A percentile compares a stretch with the other conserved stretches of the same genome.
Conservation (phyloP, 2,888 invertebrate species). For the Eupithecia subfuscata region DNA sequence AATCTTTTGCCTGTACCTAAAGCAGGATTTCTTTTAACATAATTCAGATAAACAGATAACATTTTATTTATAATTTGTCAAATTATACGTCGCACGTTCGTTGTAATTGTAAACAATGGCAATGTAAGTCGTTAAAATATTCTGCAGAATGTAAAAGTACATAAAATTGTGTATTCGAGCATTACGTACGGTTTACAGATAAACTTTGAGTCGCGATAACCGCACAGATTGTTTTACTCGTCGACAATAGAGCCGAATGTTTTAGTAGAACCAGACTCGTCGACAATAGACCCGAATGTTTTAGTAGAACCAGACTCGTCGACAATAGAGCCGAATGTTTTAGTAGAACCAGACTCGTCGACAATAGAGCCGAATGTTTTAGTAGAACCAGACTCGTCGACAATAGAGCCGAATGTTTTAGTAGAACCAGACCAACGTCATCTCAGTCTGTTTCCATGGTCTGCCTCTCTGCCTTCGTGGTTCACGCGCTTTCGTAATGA, state of each 20-base stretch:
- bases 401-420: slow-evolving; percentile 24
- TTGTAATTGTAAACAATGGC: background rate
- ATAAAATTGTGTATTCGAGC: slow-evolving; percentile 16
- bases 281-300: slow-evolving; percentile 21
- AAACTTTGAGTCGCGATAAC: slow-evolving; percentile 33
- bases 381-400: slow-evolving; percentile 29
- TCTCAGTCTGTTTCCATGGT: slow-evolving; percentile 6
- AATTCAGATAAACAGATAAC: background rate
- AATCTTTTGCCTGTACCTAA: background rate
- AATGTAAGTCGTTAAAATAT: background rate
- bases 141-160: background rate
- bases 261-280: slow-evolving; percentile 28
- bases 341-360: slow-evolving; percentile 27
- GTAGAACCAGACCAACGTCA: slow-evolving; percentile 25
- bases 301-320: slow-evolving; percentile 28
- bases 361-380: slow-evolving; percentile 22
- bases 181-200: slow-evolving; percentile 23
- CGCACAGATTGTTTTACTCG: slow-evolving; percentile 20
- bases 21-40: background rate
- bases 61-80: no score
- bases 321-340: slow-evolving; percentile 22
- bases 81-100: no score
- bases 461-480: background rate
- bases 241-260: slow-evolving; percentile 21
- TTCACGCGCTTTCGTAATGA: slow-evolving; percentile 16